These are phyloP conservation scores for Ridgeia piscesae DNA, from an alignment of 1,140 invertebrate species.

Conservation along the genomic window DNA sequence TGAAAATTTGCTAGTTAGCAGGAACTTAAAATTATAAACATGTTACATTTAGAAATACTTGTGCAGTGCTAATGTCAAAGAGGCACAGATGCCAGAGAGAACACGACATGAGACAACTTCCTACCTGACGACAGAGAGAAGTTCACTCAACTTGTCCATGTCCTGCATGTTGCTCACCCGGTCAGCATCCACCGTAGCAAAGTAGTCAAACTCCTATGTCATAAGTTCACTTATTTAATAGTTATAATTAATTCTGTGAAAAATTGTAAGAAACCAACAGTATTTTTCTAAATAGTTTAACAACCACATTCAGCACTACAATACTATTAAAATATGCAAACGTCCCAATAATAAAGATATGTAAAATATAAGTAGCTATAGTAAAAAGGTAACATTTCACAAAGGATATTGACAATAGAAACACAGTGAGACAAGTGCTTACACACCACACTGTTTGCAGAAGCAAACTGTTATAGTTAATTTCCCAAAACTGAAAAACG, in stretches of 20 bases:
- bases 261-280: background rate
- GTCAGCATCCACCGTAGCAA: constrained; percentile 72
- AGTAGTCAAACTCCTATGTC: constrained; percentile 76
- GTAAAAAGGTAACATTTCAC: no score
- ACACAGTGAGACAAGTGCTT: no score
- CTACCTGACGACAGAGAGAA: constrained; percentile 62
- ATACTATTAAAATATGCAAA: background rate
- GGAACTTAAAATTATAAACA: background rate
- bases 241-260: background rate
- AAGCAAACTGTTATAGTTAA: background rate
- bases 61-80: background rate
- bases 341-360: background rate
- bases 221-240: background rate
- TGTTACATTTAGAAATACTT: background rate
- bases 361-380: no score
- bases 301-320: background rate
- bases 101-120: background rate
- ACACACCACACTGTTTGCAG: no score
- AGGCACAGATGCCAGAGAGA: background rate
- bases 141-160: constrained; percentile 86
- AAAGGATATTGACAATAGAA: no score
- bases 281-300: background rate
- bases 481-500: background rate
- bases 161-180: constrained; percentile 81
- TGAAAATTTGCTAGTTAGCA: background rate